Base-by-base conservation (phyloP, 2,888 invertebrate genomes). In the Pristionchus exspectatus region DNA sequence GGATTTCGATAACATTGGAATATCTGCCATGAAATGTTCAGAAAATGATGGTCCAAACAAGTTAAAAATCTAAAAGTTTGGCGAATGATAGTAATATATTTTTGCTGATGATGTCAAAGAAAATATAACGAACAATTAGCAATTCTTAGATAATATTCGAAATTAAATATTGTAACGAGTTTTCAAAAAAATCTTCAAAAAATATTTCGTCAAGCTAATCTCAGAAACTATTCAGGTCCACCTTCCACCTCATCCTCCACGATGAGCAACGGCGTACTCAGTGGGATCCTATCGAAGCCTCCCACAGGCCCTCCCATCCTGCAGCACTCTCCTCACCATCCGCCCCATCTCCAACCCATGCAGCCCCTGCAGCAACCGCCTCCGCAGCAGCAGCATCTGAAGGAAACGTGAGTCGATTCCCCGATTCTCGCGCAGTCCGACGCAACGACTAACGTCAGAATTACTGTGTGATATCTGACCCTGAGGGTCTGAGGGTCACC, bases 351-450 rank as follows among this genome's bases (percentile, higher is more conserved):
- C 3, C 50, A 44, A 27, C 21, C 77, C 16, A 77, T 74, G 74
- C 74, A 74, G 38, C 74, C 33, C 33, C 30, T 77, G 77, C 50
- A 44, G 50, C 33, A 30, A 18, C 16, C 33, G 14, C 81, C 81
- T 3, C 81, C 38, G 14, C 81, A 50, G 21, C 81, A 81, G 7
- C 81, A 54, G 27, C 81, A 81, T 54, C 81, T 81, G 12, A 81
- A 81, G 81, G 81, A 81, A 24, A 24, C 81, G 81, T 81, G 81
- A 81, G 81, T 54, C 24, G 16, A 66, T 66, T 66, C 27, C n/a
- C 4, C 9, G 12, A 10, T 50, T 50, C 44, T 50, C 44, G 12
- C 44, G 44, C 44, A 50, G 44, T 50, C 44, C 44, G 44, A 50
- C 44, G 44, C 44, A 50, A 50, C 44, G 44, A 50, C 10, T 50